Base-by-base conservation (phyloP, 2,888 invertebrate species). In the Plagiodera versicolora region DNA sequence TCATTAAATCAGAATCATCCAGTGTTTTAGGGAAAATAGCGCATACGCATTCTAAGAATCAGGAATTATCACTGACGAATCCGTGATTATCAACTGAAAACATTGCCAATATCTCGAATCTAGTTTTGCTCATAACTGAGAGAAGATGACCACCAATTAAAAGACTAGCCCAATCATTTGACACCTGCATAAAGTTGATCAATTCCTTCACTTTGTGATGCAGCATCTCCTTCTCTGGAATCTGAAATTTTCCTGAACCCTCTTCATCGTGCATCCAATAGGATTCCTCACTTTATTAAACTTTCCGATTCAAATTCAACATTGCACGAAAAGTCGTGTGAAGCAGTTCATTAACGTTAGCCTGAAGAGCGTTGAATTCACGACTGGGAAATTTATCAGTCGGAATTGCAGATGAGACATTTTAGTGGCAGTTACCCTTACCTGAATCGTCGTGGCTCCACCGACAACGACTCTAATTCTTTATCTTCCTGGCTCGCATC, bases 351-450 rank as follows among this genome's bases (percentile, higher is more conserved):
- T 77, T 75, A 75, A 70, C 70, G 67, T 65, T 66, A 44, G 56
- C 51, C 18, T 39, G 55, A 57, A 35, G 24, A 47, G 55, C 59
- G 58, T 66, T 50, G 66, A 73, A 77, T 78, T 77, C 76, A 78
- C 75, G 68, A 71, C 71, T 64, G 64, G 69, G 68, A 70, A 74
- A 77, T 78, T 78, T 78, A 77, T 78, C 77, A 77, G 74, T 59
- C 70, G 70, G 75, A 77, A 78, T 77, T 77, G 77, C 76, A 77
- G 77, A 78, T 77, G 77, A 77, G 78, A 77, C 77, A 77, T 74
- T 77, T 77, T 76, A 74, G 75, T 75, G 75, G 75, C 76, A 76
- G 75, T 76, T 75, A 75, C 75, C 70, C 74, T 74, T 76, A 76
- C 77, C 77, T 76, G 77, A 67, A 74, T 71, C 70, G 74, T 70